phyloP scores from a whole-genome alignment of 2,113 vertebrate species.

The Thalassoma bifasciatum region DNA sequence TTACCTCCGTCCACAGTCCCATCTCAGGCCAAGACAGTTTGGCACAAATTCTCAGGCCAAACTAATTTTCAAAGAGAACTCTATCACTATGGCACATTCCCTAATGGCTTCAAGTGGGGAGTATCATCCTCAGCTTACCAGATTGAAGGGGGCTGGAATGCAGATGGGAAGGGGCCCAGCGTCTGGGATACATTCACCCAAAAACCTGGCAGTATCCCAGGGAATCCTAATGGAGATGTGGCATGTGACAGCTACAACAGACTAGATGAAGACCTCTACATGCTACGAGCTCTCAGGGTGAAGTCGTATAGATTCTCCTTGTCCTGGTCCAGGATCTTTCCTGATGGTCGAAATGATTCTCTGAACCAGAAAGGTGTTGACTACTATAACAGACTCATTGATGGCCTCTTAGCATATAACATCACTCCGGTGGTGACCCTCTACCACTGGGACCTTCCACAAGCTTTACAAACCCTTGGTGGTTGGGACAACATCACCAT shows the following conservation, averaged over 20 bases:
- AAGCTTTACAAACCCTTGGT: constrained; percentile 88
- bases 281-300: constrained; percentile 88
- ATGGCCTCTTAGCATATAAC: constrained; percentile 83
- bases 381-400: constrained; percentile 91
- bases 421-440: constrained; percentile 92
- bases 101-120: constrained; percentile 89
- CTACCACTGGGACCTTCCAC: constrained; percentile 94
- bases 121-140: constrained; percentile 93
- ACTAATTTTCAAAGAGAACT: constrained; percentile 85
- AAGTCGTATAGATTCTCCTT: constrained; percentile 92
- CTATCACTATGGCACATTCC: constrained; percentile 90
- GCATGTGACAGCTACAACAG: constrained; percentile 93
- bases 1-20: constrained; percentile 87
- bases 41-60: constrained; percentile 91
- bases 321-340: constrained; percentile 96
- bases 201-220: constrained; percentile 80
- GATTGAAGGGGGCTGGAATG: constrained; percentile 92
- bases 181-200: constrained; percentile 95
- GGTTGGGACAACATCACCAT: constrained; percentile 87
- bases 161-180: constrained; percentile 92
- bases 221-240: constrained; percentile 83
- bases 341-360: constrained; percentile 83
- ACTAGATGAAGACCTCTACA: constrained; percentile 89
- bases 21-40: constrained; percentile 88
- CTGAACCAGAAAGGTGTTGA: constrained; percentile 87